Evolutionary conservation across 2,113 vertebrate species (phyloP).

Genomic region (Chascanopsetta lugubris): DNA sequence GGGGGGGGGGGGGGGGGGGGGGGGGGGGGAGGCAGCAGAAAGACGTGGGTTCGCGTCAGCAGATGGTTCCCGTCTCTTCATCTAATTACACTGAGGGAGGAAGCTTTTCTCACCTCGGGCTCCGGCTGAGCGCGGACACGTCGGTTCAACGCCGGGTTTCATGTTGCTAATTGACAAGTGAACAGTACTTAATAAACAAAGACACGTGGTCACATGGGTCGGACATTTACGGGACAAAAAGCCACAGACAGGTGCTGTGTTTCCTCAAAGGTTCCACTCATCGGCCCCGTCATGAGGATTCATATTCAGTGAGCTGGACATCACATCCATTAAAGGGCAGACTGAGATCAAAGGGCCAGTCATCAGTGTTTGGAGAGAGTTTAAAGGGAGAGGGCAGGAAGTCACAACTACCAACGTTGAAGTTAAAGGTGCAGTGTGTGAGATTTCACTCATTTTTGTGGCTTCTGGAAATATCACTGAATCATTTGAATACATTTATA

Average conservation of each 20-base stretch:
- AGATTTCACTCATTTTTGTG: no score
- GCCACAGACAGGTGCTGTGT: conserved; percentile 48
- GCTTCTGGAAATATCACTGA: no score
- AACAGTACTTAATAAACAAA: conserved; percentile 70
- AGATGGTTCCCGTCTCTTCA: conserved; percentile 68
- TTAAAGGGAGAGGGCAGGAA: no score
- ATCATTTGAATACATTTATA: no score
- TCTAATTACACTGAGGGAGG: conserved; percentile 62
- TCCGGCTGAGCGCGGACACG: conserved; percentile 45
- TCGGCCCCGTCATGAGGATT: no score
- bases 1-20: conserved; percentile 23
- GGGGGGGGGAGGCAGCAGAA: conserved; percentile 20
- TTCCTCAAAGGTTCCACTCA: no score
- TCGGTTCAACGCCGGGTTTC: conserved; percentile 54
- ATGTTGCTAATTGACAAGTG: conserved; percentile 69
- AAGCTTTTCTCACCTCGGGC: conserved; percentile 67
- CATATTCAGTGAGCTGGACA: no score
- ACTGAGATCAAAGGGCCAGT: no score
- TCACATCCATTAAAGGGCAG: no score
- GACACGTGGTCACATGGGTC: conserved; percentile 39
- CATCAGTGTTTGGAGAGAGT: no score
- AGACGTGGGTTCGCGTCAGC: conserved; percentile 48
- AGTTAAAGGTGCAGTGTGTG: no score
- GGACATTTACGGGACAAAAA: conserved; percentile 49
- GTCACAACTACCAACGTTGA: no score